Evolutionary conservation across 1,140 invertebrate genomes (phyloP).

Genomic region (Mizuhopecten yessoensis): DNA sequence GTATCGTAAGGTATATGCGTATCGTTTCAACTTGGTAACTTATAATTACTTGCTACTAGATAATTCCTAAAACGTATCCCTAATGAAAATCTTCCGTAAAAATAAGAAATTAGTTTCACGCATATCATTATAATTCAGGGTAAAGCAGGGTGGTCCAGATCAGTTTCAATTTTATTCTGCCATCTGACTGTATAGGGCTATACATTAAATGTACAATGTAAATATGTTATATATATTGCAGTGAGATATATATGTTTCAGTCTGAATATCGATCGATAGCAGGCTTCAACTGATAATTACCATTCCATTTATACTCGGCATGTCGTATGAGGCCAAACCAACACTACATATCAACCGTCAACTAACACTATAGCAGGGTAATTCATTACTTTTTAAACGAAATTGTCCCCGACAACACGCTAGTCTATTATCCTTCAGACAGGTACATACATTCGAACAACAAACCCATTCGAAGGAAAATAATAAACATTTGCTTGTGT

Average conservation of each 20-base stretch:
- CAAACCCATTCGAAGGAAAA: neutral
- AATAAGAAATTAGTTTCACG: too few species aligned
- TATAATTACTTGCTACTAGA: neutral
- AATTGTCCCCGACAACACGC: constrained; percentile 7
- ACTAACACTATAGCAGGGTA: neutral
- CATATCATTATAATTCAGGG: too few species aligned
- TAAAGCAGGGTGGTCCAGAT: too few species aligned
- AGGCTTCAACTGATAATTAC: neutral
- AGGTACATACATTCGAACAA: neutral
- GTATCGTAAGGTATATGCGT: too few species aligned
- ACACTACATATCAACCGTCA: neutral
- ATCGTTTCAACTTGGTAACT: too few species aligned
- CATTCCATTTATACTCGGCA: neutral
- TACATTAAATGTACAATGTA: neutral
- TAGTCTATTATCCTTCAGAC: neutral
- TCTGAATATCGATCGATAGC: neutral
- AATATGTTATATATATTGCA: neutral
- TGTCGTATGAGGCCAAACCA: neutral
- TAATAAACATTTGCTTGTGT: constrained; percentile 8
- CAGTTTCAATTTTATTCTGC: too few species aligned
- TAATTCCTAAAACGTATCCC: neutral
- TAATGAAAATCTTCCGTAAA: too few species aligned
- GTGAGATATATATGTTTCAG: neutral
- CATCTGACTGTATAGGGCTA: too few species aligned
- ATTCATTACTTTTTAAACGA: constrained; percentile 29